A percentile compares a stretch with the other conserved stretches of the same genome.
These are phyloP conservation scores for Hystrix cristata DNA, from an alignment of 2,113 vertebrate genomes.

Conservation along the genomic window DNA sequence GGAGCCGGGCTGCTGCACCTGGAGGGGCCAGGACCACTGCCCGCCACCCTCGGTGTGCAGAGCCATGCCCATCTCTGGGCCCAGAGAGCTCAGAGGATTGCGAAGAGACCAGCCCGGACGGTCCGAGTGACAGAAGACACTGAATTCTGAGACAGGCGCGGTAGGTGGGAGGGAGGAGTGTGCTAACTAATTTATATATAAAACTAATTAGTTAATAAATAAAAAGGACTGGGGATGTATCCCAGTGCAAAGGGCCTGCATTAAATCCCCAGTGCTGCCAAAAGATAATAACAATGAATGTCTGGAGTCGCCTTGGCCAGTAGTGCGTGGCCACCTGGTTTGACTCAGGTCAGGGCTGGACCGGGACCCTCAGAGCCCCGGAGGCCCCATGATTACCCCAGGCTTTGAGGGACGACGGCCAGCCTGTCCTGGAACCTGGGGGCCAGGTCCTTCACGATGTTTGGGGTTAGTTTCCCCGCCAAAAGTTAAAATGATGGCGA, in stretches of 20 bases:
- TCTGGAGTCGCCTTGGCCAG: background rate
- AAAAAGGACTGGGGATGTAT: no score
- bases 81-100: background rate
- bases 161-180: no score
- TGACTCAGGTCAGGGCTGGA: background rate
- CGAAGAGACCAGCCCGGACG: background rate
- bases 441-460: constrained; percentile 70
- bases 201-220: background rate
- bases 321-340: background rate
- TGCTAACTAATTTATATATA: no score
- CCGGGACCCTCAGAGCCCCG: background rate
- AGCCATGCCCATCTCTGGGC: background rate
- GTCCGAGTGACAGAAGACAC: background rate
- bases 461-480: constrained; percentile 59
- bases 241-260: no score
- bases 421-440: constrained; percentile 49
- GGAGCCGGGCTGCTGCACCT: background rate
- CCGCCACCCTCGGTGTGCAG: background rate
- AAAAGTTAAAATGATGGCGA: constrained; percentile 54
- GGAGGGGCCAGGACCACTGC: rapidly evolving
- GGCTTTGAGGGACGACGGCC: background rate
- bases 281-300: background rate
- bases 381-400: background rate
- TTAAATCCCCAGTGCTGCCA: background rate
- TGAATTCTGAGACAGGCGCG: no score